These are phyloP conservation scores for Illadopsis cleaveri DNA, from an alignment of 2,113 vertebrate genomes.

Conservation along the genomic window DNA sequence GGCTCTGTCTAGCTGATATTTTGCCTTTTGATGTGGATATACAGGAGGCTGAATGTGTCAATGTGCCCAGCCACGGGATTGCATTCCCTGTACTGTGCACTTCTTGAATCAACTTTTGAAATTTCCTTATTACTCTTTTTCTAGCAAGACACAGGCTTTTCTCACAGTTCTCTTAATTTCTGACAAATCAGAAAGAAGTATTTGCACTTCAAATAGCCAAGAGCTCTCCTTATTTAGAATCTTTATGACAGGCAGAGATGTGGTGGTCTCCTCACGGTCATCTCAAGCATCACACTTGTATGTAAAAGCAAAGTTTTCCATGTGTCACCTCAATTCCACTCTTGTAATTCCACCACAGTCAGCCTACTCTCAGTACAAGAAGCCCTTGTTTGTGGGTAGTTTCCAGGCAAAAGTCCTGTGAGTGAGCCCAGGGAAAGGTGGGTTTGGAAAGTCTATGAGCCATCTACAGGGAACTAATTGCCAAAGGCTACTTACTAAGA, in stretches of 20 bases:
- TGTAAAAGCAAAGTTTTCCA: not conserved
- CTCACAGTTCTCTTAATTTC: not conserved
- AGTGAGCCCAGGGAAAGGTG: not conserved
- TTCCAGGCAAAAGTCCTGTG: not conserved
- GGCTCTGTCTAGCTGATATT: not conserved
- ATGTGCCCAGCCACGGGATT: not conserved
- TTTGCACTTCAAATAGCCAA: not conserved
- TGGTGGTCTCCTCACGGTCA: not conserved
- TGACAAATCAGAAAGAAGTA: not conserved
- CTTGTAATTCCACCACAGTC: not conserved
- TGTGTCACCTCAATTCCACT: not conserved
- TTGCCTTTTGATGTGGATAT: not conserved
- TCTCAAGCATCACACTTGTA: not conserved
- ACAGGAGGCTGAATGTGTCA: not conserved
- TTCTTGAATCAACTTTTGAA: not conserved
- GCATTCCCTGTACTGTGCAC: not conserved
- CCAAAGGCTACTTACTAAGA: not conserved
- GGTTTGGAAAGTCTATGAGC: not conserved
- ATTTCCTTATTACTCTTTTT: not conserved
- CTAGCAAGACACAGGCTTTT: not conserved
- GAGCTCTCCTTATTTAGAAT: too few species aligned
- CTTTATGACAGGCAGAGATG: not conserved
- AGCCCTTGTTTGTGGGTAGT: not conserved
- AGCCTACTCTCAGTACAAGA: not conserved
- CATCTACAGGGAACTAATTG: not conserved